Conservation (phyloP, 2,888 invertebrate genomes). For the Marronus borbonicus region DNA sequence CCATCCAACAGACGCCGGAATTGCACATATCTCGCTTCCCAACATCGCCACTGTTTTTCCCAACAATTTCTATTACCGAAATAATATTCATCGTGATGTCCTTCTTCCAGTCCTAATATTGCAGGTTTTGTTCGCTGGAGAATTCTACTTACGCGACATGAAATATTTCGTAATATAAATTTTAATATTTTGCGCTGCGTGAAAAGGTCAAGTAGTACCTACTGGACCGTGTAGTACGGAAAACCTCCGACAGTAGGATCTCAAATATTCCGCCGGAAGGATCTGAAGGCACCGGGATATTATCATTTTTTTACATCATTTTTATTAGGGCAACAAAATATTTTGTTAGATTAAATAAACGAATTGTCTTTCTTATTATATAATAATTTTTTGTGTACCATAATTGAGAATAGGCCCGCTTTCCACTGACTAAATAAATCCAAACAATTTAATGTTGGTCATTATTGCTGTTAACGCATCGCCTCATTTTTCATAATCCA, state of each 20-base stretch:
- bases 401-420: neutral
- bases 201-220: neutral
- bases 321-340: too few relatives aligned
- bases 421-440: too few relatives aligned
- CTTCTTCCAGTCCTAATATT: neutral
- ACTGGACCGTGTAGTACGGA: neutral
- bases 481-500: too few relatives aligned
- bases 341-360: too few relatives aligned
- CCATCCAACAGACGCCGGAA: too few relatives aligned
- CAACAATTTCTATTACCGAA: neutral
- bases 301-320: neutral
- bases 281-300: neutral
- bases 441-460: too few relatives aligned
- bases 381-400: too few relatives aligned
- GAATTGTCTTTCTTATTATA: too few relatives aligned
- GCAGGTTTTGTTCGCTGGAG: neutral
- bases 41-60: neutral
- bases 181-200: neutral
- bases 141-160: neutral
- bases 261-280: neutral
- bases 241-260: neutral
- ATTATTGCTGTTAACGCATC: too few relatives aligned
- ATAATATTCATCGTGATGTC: constrained; percentile 5
- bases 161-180: constrained; percentile 9
- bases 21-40: too few relatives aligned